Evolutionary conservation across 2,113 vertebrate species (phyloP), one percentile per base, ranked within the genome.

Genomic region (Thunnus maccoyii): DNA sequence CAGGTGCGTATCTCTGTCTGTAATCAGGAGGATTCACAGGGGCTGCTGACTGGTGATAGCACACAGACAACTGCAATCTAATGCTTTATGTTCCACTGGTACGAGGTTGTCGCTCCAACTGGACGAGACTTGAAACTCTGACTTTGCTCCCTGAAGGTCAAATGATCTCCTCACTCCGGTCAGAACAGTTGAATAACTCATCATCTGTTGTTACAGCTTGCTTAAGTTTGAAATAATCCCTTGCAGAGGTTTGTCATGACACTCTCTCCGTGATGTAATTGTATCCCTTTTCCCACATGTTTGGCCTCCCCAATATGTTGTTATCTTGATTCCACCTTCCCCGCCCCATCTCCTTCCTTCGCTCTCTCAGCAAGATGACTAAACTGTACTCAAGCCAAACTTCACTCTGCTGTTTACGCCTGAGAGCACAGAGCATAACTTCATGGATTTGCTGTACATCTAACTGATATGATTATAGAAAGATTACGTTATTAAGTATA

Each of bases 1-100:
- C 73, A 72, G 69, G 63, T 84, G 54, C n/a, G 2, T 48, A 44
- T 81, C 62, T 50, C 15, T 61, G 55, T 66, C 71, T 79, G 69
- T 36, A 61, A 82, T 79, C 72, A 62, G 0, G 5, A n/a, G 48
- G 41, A 48, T 15, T 51, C 22, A 14, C 56, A 54, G 12, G 14
- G 44, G 5, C 30, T 32, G 10, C 25, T 48, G 36, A 8, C 17
- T 57, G 57, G 9, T 2, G 58, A 47, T 13, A 9, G 57, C 27
- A 63, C 17, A 27, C 16, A 47, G 72, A 75, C 12, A 44, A 17
- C 63, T 15, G 48, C 58, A 32, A 54, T 58, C 12, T 2, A 20
- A 18, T 46, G 32, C 17, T 60, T 15, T 60, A 2, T 30, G 3
- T 14, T 47, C 4, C 25, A 50, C 41, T 11, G 63, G 20, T 25